Percentiles rank a stretch among this genome's conserved stretches.
These are phyloP conservation scores for Sternotherus odoratus DNA, from an alignment of 2,797 vertebrate genomes.

Conservation along the genomic window DNA sequence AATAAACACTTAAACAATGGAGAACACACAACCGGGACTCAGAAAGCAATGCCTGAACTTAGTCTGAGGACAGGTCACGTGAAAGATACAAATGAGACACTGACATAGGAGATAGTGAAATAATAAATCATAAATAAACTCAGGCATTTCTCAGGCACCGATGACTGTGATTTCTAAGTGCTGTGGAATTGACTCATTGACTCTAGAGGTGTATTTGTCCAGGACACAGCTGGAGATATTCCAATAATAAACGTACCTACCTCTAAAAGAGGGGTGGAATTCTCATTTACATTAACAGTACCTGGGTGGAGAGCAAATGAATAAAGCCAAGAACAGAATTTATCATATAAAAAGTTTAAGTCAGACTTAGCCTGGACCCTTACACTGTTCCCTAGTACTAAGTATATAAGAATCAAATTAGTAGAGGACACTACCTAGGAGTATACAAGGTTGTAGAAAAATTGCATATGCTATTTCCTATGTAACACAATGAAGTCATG, in stretches of 20 bases:
- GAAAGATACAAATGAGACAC: background rate
- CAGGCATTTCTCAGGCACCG: background rate
- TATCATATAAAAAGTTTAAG: background rate
- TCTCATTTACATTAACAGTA: conserved; percentile 23
- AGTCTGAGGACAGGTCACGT: background rate
- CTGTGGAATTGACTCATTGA: fast-evolving
- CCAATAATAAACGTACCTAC: background rate
- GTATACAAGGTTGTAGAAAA: background rate
- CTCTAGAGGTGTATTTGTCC: fast-evolving
- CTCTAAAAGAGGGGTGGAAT: background rate
- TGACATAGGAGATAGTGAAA: background rate
- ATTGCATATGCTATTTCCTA: background rate
- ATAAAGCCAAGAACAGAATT: background rate
- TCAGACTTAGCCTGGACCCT: background rate
- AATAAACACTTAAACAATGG: background rate
- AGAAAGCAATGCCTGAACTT: background rate
- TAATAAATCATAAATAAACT: background rate
- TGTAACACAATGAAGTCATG: background rate
- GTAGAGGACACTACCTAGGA: background rate
- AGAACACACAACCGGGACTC: background rate
- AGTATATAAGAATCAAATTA: background rate
- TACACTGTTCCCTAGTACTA: background rate
- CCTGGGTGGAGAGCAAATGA: conserved; percentile 10
- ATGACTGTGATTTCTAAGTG: fast-evolving
- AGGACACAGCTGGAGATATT: background rate